Percentiles rank a stretch among this genome's conserved stretches.
Evolutionary conservation across 2,797 vertebrate species (phyloP).

Genomic region (Pseudopleuronectes americanus): DNA sequence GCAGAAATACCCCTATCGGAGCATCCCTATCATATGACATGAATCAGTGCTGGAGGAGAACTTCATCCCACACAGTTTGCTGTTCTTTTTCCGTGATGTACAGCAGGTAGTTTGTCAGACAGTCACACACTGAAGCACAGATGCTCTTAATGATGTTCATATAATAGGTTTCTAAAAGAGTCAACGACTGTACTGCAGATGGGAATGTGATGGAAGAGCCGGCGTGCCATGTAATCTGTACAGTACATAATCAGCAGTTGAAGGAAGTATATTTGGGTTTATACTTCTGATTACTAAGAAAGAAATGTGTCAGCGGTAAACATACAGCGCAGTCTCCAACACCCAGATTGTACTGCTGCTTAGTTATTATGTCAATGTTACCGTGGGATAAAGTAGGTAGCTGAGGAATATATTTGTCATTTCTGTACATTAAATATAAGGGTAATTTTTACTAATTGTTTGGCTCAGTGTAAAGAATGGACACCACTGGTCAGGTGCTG

Average conservation of each 20-base stretch:
- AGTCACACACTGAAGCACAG: constrained; percentile 41
- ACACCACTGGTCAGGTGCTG: not conserved
- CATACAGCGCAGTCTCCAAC: too few species aligned
- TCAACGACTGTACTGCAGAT: constrained; percentile 33
- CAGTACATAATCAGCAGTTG: not conserved
- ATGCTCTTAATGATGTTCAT: constrained; percentile 68
- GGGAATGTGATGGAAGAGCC: constrained; percentile 28
- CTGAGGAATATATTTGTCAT: not conserved
- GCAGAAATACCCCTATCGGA: constrained; percentile 49
- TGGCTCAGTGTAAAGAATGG: not conserved
- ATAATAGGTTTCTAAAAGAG: constrained; percentile 74
- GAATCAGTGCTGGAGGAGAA: constrained; percentile 68
- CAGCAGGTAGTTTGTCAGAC: constrained; percentile 61
- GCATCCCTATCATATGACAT: constrained; percentile 74
- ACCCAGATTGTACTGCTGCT: not conserved
- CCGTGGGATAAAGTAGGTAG: not conserved
- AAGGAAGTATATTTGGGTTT: constrained; percentile 3
- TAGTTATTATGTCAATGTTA: not conserved
- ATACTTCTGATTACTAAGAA: not conserved
- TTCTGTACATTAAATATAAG: not conserved
- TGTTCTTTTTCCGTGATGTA: constrained; percentile 43
- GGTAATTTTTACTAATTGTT: not conserved
- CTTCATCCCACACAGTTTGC: constrained; percentile 40
- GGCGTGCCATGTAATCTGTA: constrained; percentile 8
- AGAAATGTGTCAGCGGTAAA: not conserved